A percentile compares a stretch with the other conserved stretches of the same genome.
These are phyloP conservation scores for Microhierax caerulescens DNA, from an alignment of 2,797 vertebrate species.

Conservation along the genomic window DNA sequence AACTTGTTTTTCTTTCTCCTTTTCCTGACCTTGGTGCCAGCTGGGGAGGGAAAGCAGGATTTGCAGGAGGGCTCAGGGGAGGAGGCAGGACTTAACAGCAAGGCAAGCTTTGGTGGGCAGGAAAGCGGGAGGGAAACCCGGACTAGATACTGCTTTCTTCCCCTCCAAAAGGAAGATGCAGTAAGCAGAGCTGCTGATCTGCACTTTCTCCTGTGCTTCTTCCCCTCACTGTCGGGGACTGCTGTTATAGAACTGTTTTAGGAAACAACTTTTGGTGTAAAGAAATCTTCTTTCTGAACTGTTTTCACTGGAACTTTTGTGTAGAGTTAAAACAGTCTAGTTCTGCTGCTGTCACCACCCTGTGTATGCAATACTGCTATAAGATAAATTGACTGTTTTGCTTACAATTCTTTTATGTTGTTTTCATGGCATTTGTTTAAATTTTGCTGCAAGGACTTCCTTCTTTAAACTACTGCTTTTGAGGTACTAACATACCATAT, in stretches of 20 bases:
- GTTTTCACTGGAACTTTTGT: neutral
- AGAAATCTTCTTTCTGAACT: neutral
- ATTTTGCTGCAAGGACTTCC: neutral
- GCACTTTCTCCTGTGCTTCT: neutral
- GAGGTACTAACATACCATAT: neutral
- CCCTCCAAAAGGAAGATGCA: neutral
- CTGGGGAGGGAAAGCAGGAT: neutral
- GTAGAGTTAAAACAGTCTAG: neutral
- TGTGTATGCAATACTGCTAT: neutral
- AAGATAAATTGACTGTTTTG: neutral
- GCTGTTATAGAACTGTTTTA: neutral
- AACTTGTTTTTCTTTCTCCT: neutral
- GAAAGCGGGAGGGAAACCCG: neutral
- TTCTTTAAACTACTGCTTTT: neutral
- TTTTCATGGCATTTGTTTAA: neutral
- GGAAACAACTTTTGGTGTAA: neutral
- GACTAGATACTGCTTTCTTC: neutral
- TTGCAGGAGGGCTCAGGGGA: neutral
- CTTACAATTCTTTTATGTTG: neutral
- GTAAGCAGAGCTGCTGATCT: neutral
- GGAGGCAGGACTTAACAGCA: neutral
- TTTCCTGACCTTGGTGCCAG: neutral
- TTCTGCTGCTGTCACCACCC: neutral
- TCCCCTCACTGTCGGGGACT: neutral
- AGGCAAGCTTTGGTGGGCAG: neutral